These are phyloP conservation scores for Chanos chanos DNA, from an alignment of 2,797 vertebrate species.

Conservation along the genomic window DNA sequence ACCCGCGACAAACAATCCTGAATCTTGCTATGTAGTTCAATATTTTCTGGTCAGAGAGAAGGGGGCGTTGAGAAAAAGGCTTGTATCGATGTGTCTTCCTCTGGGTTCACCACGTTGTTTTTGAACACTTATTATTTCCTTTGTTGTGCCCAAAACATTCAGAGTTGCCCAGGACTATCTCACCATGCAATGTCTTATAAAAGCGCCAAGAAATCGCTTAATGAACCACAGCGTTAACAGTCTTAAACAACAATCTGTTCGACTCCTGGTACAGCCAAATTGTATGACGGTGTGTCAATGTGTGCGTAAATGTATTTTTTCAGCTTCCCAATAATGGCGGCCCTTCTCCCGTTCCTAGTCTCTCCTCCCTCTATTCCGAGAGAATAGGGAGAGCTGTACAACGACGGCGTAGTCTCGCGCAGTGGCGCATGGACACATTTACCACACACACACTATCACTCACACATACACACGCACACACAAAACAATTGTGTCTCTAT, in stretches of 20 bases:
- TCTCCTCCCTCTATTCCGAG: constrained; percentile 63
- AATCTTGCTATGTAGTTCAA: constrained; percentile 56
- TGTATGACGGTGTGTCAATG: constrained; percentile 54
- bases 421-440: constrained; percentile 71
- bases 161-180: constrained; percentile 48
- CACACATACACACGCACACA: not conserved
- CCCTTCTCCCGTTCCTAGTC: constrained; percentile 72
- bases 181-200: not conserved
- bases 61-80: constrained; percentile 48
- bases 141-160: constrained; percentile 75
- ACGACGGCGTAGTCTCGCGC: constrained; percentile 61
- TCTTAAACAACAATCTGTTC: constrained; percentile 24
- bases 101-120: constrained; percentile 75
- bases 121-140: constrained; percentile 76
- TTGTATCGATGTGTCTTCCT: constrained; percentile 63
- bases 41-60: constrained; percentile 47
- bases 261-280: constrained; percentile 45
- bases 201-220: not conserved
- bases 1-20: constrained; percentile 40
- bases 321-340: constrained; percentile 81
- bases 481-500: too few species aligned
- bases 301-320: constrained; percentile 58
- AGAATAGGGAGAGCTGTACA: constrained; percentile 29
- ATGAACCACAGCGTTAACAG: constrained; percentile 1
- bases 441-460: constrained; percentile 47